These are phyloP conservation scores for Sphecodes monilicornis DNA, from an alignment of 2,888 invertebrate species.

Conservation along the genomic window DNA sequence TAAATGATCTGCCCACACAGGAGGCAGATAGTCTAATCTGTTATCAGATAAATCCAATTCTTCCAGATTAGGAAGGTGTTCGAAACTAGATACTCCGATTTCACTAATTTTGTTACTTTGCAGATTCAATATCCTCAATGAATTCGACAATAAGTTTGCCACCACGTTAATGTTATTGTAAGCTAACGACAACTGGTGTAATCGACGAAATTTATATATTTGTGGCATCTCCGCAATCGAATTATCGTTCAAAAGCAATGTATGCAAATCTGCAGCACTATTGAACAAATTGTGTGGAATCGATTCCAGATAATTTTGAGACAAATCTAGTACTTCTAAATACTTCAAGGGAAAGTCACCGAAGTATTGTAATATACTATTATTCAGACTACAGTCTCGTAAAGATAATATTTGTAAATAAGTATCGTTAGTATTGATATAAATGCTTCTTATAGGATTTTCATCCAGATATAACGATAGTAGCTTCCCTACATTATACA, in stretches of 20 bases:
- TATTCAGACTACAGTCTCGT: neutral
- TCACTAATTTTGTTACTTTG: neutral
- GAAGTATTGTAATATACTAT: accelerated
- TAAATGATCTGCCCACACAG: neutral
- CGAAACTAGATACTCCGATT: neutral
- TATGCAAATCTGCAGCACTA: accelerated
- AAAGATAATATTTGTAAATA: neutral
- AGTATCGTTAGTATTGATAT: accelerated
- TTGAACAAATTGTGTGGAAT: neutral
- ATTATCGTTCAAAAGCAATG: neutral
- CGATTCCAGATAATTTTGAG: accelerated
- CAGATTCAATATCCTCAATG: neutral
- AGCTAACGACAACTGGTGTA: neutral
- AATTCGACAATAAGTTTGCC: neutral
- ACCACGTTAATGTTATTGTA: neutral
- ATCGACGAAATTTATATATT: accelerated
- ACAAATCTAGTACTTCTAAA: neutral
- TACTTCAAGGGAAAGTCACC: accelerated
- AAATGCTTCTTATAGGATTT: accelerated
- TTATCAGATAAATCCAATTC: neutral
- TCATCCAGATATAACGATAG: neutral
- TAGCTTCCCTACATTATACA: accelerated
- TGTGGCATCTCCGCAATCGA: neutral
- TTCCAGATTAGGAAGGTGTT: accelerated
- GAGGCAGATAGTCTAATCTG: neutral